phyloP scores from a whole-genome alignment of 2,797 vertebrate genomes.

The Mus minutoides region DNA sequence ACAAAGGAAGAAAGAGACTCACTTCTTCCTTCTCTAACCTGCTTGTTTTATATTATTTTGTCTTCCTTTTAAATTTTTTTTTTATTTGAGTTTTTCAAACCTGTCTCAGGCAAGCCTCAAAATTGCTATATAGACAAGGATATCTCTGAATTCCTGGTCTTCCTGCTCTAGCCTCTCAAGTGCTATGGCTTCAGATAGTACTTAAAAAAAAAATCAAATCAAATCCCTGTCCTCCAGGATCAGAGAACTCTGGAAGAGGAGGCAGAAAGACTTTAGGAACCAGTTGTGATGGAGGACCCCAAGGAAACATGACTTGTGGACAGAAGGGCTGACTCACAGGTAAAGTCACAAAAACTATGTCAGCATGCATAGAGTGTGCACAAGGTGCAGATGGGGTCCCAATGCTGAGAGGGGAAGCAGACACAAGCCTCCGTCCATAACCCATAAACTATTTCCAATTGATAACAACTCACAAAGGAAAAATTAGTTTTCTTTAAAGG shows the following conservation, averaged over 20 bases:
- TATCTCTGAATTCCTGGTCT: neutral
- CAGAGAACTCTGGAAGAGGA: neutral
- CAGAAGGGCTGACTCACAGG: neutral
- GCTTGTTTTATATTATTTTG: neutral
- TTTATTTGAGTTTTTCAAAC: neutral
- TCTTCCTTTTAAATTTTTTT: neutral
- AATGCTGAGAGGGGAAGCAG: neutral
- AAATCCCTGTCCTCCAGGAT: neutral
- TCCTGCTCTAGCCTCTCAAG: neutral
- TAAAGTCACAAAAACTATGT: neutral
- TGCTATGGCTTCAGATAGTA: conserved; percentile 42
- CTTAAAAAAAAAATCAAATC: conserved; percentile 78
- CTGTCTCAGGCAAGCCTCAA: neutral
- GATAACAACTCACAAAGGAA: neutral
- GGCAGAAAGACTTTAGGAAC: neutral
- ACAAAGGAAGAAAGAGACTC: neutral
- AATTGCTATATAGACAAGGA: neutral
- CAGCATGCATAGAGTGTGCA: neutral
- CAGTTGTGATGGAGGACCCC: neutral
- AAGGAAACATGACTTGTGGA: neutral
- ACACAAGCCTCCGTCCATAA: neutral
- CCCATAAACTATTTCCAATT: neutral
- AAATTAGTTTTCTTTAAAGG: neutral
- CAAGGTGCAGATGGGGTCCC: neutral
- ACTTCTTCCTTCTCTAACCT: conserved; percentile 25